Evolutionary conservation across 2,113 vertebrate species (phyloP).

Genomic region (Tamias sibiricus): DNA sequence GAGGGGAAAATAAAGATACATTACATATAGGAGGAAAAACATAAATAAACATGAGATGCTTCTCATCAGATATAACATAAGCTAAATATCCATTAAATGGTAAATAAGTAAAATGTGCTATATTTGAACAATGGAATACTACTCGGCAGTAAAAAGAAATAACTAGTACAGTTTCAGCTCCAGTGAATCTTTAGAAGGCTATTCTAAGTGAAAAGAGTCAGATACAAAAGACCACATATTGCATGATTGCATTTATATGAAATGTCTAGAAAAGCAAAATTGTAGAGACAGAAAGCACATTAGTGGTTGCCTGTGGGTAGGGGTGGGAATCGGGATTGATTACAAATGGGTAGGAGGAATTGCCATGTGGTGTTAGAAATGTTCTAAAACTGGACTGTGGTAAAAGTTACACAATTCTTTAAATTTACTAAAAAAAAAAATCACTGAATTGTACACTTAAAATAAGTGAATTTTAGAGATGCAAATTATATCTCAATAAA

Average conservation of each 20-base stretch:
- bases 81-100: background rate
- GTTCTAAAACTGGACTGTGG: conserved; percentile 12
- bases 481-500: background rate
- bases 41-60: background rate
- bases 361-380: background rate
- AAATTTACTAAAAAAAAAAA: background rate
- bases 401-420: background rate
- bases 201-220: conserved; percentile 23
- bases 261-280: conserved; percentile 55
- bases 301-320: background rate
- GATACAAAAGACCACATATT: background rate
- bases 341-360: background rate
- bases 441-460: background rate
- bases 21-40: background rate
- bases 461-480: background rate
- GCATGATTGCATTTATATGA: background rate
- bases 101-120: background rate
- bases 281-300: background rate
- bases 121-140: background rate
- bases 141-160: background rate
- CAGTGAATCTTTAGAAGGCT: background rate
- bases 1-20: background rate
- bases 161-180: background rate
- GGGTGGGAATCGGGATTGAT: background rate
- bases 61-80: background rate